phyloP scores from a whole-genome alignment of 35 echinoderm and acorn worm species.

The Ophiothrix spiculata region DNA sequence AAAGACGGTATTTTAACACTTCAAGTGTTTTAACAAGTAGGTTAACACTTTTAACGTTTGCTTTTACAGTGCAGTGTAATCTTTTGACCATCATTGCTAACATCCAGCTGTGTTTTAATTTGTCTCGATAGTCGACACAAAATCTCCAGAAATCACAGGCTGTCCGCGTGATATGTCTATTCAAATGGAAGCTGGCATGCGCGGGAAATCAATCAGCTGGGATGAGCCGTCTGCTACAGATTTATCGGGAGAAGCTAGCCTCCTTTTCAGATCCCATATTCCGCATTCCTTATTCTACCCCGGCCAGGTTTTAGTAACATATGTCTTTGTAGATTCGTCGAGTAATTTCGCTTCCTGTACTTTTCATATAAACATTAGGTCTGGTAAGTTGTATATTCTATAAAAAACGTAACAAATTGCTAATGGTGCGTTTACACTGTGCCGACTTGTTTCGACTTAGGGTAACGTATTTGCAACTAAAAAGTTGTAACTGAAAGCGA shows the following conservation, averaged over 20 bases:
- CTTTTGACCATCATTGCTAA: no score
- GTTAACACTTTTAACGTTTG: no score
- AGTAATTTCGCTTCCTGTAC: neutral
- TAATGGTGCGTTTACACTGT: no score
- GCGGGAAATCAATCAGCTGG: neutral
- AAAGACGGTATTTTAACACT: no score
- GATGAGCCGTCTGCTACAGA: neutral
- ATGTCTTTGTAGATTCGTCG: neutral
- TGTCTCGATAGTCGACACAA: neutral
- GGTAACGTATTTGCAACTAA: no score
- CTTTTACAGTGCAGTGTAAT: no score
- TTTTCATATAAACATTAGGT: neutral
- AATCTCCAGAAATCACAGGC: neutral
- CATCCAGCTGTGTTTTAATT: no score
- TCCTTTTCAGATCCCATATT: no score
- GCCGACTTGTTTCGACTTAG: no score
- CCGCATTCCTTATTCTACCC: neutral
- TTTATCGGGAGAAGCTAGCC: neutral
- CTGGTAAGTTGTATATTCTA: neutral
- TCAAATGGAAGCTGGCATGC: neutral
- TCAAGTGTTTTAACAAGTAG: no score
- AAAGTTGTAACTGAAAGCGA: no score
- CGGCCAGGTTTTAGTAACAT: neutral
- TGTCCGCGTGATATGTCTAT: neutral
- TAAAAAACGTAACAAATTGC: no score